These are phyloP conservation scores for Chionomys nivalis DNA, from an alignment of 2,113 vertebrate genomes.

Conservation along the genomic window DNA sequence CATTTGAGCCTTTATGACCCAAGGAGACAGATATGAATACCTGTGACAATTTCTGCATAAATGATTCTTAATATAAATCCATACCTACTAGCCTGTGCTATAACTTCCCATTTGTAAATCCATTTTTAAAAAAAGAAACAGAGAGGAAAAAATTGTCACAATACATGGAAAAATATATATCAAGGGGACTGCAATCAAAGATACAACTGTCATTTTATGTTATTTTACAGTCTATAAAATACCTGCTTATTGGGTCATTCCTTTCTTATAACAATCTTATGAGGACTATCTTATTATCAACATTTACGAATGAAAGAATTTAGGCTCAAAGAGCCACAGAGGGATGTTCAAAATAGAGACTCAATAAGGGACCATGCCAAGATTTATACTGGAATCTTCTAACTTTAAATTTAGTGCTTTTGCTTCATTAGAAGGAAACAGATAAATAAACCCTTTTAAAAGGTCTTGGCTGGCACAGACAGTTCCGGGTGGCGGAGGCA, in stretches of 20 bases:
- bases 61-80: conserved; percentile 29
- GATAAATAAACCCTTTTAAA: not conserved
- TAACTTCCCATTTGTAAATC: conserved; percentile 39
- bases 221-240: conserved; percentile 54
- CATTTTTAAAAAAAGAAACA: not conserved
- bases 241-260: conserved; percentile 23
- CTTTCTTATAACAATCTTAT: not conserved
- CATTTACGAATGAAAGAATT: conserved; percentile 35
- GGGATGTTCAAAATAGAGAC: not conserved
- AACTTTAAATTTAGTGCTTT: not conserved
- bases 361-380: not conserved
- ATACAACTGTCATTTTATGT: conserved; percentile 39
- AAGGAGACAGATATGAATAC: conserved; percentile 47
- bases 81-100: not conserved
- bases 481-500: too few species aligned
- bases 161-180: conserved; percentile 25
- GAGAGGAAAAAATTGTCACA: not conserved
- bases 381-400: not conserved
- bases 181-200: not conserved
- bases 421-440: not conserved
- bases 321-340: not conserved
- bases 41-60: conserved; percentile 17
- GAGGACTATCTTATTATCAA: conserved; percentile 13
- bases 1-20: conserved; percentile 35
- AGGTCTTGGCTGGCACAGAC: not conserved